Base-by-base conservation (phyloP, 1,140 invertebrate species). In the Leucophenga varia region DNA sequence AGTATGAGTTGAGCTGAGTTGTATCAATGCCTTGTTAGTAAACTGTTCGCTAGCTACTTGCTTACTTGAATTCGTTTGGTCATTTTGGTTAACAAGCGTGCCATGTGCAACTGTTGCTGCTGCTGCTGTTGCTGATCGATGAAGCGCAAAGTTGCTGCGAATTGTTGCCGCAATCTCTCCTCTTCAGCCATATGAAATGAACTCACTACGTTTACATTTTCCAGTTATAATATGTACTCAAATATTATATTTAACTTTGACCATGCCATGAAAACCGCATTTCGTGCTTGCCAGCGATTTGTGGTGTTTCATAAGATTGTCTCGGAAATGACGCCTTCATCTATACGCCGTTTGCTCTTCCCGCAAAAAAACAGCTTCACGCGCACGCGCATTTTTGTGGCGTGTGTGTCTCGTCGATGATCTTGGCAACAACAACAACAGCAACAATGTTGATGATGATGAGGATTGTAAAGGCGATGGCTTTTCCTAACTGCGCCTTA, bases 201-300 rank as follows among this genome's bases (percentile, higher is more conserved):
- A n/a, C n/a, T n/a, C n/a, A 65, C 50, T 59, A 65, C 67, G 63
- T 63, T 65, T 67, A 59, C 54, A 56, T 58, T 58, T 52, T 36
- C 51, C 28, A 30, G 7, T 8, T 30, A 30, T 12, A 30, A 12
- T 12, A 30, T 30, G 12, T 30, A 30, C 28, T 8, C 12, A 30
- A 30, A 30, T 30, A 30, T 30, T 7, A 30, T 8, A 8, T 30
- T 8, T 30, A 30, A 7, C 12, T 35, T 13, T 35, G 13, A 5
- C 31, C 44, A 37, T 49, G 35, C 35, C 32, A 5, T 16, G 3
- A 17, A 19, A 37, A 17, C 12, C 48, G 44, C 43, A 57, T 53
- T 67, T 59, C 63, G 64, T 68, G 64, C 64, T 53, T 48, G 47
- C 47, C 59, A 67, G 61, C 55, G 61, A 52, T 59, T 25, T 25